A percentile compares a stretch with the other conserved stretches of the same genome.
These are phyloP conservation scores for Hanleya hanleyi DNA, from an alignment of 2,888 invertebrate genomes.

Conservation along the genomic window DNA sequence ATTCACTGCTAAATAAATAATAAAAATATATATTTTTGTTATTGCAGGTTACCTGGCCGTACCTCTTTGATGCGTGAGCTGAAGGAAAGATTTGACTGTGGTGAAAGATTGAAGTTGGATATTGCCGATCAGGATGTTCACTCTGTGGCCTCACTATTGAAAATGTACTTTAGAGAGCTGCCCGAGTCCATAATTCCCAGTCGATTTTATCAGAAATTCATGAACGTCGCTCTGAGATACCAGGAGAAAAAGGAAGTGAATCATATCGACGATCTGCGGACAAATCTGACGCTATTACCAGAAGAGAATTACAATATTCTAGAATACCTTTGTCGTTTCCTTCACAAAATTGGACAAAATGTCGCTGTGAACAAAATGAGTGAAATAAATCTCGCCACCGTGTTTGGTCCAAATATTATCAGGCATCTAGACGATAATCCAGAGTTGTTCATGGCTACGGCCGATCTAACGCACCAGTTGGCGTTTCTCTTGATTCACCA, in stretches of 20 bases:
- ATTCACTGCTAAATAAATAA: too few species aligned
- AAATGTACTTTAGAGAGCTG: constrained; percentile 70
- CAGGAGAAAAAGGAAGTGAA: constrained; percentile 41
- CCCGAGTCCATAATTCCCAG: constrained; percentile 71
- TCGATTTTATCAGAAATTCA: constrained; percentile 59
- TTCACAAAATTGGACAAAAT: constrained; percentile 52
- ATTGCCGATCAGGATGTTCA: constrained; percentile 60
- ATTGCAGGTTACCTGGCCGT: constrained; percentile 68
- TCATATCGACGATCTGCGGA: constrained; percentile 39
- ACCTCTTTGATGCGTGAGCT: constrained; percentile 58
- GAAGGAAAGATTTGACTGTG: constrained; percentile 65
- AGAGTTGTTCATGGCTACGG: constrained; percentile 68
- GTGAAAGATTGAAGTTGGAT: constrained; percentile 48
- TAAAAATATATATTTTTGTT: too few species aligned
- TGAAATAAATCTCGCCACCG: constrained; percentile 64
- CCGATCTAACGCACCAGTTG: constrained; percentile 65
- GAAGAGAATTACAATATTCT: constrained; percentile 64
- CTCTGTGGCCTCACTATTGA: constrained; percentile 71
- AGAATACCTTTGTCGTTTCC: constrained; percentile 66
- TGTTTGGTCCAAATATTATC: constrained; percentile 71
- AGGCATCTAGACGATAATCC: constrained; percentile 70
- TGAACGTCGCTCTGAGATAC: constrained; percentile 63
- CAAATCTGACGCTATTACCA: constrained; percentile 53
- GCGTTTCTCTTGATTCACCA: constrained; percentile 64
- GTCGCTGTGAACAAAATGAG: constrained; percentile 66